Evolutionary conservation across 2,797 vertebrate genomes (phyloP).

Genomic region (Avahi laniger): DNA sequence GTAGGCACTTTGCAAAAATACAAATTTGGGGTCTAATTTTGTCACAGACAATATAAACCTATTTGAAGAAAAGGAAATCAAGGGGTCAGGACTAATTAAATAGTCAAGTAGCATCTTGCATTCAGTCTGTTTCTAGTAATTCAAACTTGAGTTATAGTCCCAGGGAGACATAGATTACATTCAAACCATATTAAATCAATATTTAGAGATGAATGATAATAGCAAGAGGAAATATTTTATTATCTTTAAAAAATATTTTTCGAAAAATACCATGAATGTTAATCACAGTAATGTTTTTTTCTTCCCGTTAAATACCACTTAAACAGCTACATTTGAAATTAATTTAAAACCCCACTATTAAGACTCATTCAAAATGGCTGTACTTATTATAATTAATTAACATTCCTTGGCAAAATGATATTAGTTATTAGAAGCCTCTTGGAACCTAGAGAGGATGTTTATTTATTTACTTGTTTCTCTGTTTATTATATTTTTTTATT

Average conservation of each 20-base stretch:
- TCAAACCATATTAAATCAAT: constrained; percentile 4
- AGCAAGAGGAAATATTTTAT: constrained; percentile 41
- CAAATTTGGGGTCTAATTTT: background rate
- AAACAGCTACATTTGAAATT: constrained; percentile 9
- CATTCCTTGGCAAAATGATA: background rate
- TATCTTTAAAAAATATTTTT: constrained; percentile 16
- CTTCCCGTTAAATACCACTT: background rate
- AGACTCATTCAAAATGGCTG: background rate
- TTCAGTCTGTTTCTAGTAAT: background rate
- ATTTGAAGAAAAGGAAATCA: background rate
- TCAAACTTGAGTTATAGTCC: background rate
- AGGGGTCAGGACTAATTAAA: background rate
- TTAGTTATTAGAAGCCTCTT: constrained; percentile 11
- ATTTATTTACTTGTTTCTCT: background rate
- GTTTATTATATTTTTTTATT: background rate
- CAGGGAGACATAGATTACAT: background rate
- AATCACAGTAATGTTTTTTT: background rate
- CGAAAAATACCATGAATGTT: background rate
- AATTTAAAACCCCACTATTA: background rate
- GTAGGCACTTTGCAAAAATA: background rate
- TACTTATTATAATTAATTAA: constrained; percentile 35
- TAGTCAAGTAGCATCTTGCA: background rate
- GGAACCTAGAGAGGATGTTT: background rate
- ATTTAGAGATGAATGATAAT: constrained; percentile 29
- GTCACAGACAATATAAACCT: background rate